Base-by-base conservation (phyloP, 1,140 invertebrate genomes). In the Chelonus insularis region DNA sequence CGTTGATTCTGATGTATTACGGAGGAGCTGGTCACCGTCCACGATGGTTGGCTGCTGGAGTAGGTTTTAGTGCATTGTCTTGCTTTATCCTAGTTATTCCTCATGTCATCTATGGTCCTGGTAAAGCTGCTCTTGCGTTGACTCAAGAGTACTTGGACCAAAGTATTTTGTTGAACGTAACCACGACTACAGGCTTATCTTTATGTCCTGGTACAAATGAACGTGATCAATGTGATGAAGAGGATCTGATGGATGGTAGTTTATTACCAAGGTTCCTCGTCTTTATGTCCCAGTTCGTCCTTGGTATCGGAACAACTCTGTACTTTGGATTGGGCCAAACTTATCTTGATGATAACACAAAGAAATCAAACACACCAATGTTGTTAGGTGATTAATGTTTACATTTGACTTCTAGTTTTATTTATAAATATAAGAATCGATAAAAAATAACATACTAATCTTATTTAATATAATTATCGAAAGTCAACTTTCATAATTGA, bases 291-390 rank as follows among this genome's bases (percentile, higher is more conserved):
- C 87, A 89, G 71, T 89, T 89, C 67, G 83, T 89, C 36, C 79
- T 88, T 14, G 88, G 88, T 8, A 87, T 90, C 57, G 88, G 88
- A 14, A 87, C 86, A 16, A 88, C 88, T 0, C 68, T 89, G 14
- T 89, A 88, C 71, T 89, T 86, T 70, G 84, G 85, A 1, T 73
- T 90, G 12, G 88, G 88, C 1, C 86, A 88, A 64, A 86, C 88
- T 1, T 90, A 89, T 66, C 68, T 90, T 51, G 88, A 90, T 69
- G 88, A 90, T 60, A 89, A 89, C 64, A 86, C 86, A 0, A 87
- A 88, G 66, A 87, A 88, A 65, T 87, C 84, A 11, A 87, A 87
- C 66, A 86, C 86, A 0, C 88, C 88, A 0, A 79, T 87, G 65
- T 73, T 89, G 36, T 69, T 89, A 55, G 85, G 84, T 85, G 70